A percentile compares a stretch with the other conserved stretches of the same genome.
Evolutionary conservation across 2,888 invertebrate species (phyloP).

Genomic region (Sthenelais limicola): DNA sequence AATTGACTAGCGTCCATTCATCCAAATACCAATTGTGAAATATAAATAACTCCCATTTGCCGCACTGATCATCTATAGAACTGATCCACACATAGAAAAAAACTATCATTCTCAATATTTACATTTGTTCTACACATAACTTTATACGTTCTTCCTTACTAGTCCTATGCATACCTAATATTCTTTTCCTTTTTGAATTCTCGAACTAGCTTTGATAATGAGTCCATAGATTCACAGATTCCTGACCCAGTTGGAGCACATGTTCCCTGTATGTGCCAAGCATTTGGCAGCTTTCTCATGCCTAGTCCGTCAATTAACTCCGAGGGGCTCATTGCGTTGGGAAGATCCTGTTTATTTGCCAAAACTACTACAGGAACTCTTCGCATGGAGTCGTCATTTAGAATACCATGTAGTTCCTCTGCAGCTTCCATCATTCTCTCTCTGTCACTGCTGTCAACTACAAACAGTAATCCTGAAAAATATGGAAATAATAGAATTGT

Average conservation of each 20-base stretch:
- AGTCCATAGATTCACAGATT: slow-evolving; percentile 68
- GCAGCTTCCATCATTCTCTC: slow-evolving; percentile 63
- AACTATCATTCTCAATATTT: too few relatives aligned
- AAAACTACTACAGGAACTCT: slow-evolving; percentile 69
- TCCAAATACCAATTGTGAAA: too few relatives aligned
- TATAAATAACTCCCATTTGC: too few relatives aligned
- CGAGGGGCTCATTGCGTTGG: slow-evolving; percentile 58
- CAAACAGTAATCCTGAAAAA: slow-evolving; percentile 65
- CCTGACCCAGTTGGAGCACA: slow-evolving; percentile 70
- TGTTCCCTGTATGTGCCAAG: slow-evolving; percentile 70
- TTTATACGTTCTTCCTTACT: too few relatives aligned
- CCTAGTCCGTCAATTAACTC: slow-evolving; percentile 62
- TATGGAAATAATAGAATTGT: too few relatives aligned
- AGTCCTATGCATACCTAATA: too few relatives aligned
- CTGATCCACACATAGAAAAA: too few relatives aligned
- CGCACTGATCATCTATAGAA: too few relatives aligned
- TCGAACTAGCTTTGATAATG: slow-evolving; percentile 66
- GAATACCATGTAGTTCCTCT: slow-evolving; percentile 65
- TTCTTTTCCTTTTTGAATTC: slow-evolving; percentile 54
- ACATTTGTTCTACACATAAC: too few relatives aligned
- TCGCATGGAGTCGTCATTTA: slow-evolving; percentile 63
- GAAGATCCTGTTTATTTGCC: slow-evolving; percentile 72
- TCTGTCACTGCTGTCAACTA: slow-evolving; percentile 69
- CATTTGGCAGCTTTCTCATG: slow-evolving; percentile 58
- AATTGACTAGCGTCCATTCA: too few relatives aligned